phyloP scores from a whole-genome alignment of 2,113 vertebrate genomes.

The Pterocles orientalis region DNA sequence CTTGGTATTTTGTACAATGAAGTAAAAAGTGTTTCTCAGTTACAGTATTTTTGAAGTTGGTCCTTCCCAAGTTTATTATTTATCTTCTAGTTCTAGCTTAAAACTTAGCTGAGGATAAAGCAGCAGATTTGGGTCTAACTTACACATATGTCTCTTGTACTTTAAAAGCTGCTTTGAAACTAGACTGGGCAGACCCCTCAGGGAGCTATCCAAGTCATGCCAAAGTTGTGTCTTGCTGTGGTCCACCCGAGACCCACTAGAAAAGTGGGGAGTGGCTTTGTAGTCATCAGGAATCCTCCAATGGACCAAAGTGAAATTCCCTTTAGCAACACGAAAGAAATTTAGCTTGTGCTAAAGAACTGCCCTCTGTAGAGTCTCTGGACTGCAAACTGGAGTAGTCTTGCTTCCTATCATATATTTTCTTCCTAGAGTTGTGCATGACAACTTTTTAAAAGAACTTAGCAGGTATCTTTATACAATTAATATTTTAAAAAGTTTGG shows the following conservation, averaged over 20 bases:
- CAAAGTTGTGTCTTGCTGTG: neutral
- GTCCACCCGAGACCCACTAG: neutral
- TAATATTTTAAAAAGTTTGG: neutral
- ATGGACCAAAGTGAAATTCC: neutral
- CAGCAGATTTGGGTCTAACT: neutral
- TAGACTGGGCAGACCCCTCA: neutral
- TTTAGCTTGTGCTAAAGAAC: neutral
- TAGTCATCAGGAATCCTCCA: neutral
- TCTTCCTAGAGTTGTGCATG: neutral
- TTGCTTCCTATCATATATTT: neutral
- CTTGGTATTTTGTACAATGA: neutral
- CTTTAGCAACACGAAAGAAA: neutral
- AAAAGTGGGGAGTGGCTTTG: neutral
- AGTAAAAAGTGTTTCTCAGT: conserved; percentile 9
- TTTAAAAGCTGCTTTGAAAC: conserved; percentile 36
- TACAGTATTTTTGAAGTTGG: neutral
- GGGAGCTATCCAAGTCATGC: neutral
- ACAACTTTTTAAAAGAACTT: neutral
- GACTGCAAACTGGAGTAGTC: neutral
- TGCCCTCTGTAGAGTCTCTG: neutral
- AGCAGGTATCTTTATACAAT: neutral
- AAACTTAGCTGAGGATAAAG: neutral
- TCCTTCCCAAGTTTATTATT: neutral
- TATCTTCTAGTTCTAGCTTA: neutral
- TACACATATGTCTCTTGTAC: neutral